Conservation (phyloP, 2,888 invertebrate species). For the Drosophila nr. fundita region DNA sequence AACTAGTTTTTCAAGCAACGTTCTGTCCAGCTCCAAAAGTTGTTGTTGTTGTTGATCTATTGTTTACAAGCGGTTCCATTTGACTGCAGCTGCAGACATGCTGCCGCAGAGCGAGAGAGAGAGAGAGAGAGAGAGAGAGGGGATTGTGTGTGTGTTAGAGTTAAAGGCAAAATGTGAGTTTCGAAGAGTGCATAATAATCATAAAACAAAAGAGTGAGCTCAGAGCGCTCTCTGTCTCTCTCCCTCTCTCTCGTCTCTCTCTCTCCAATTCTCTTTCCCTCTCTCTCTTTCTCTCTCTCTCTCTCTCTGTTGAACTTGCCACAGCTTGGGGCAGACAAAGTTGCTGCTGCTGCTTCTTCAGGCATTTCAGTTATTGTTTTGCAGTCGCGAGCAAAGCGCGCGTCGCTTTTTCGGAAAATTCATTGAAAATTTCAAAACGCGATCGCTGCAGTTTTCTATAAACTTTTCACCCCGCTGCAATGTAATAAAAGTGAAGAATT, state of each 20-base stretch:
- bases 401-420: constrained; percentile 30
- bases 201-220: constrained; percentile 24
- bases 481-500: constrained; percentile 13
- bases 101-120: background rate
- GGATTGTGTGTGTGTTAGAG: background rate
- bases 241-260: background rate
- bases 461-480: constrained; percentile 5
- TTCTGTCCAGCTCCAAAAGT: constrained; percentile 55
- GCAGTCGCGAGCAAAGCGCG: constrained; percentile 52
- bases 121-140: background rate
- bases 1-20: constrained; percentile 56
- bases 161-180: constrained; percentile 4
- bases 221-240: constrained; percentile 9
- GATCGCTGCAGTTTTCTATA: background rate
- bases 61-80: constrained; percentile 64
- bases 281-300: background rate
- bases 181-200: constrained; percentile 9
- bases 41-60: constrained; percentile 34
- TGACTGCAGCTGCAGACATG: constrained; percentile 56
- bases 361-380: constrained; percentile 55
- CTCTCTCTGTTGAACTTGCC: constrained; percentile 37
- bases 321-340: constrained; percentile 45
- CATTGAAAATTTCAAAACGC: constrained; percentile 27
- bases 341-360: constrained; percentile 17
- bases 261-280: background rate